Base-by-base conservation (phyloP, 2,797 vertebrate genomes). In the Anguilla marmorata region DNA sequence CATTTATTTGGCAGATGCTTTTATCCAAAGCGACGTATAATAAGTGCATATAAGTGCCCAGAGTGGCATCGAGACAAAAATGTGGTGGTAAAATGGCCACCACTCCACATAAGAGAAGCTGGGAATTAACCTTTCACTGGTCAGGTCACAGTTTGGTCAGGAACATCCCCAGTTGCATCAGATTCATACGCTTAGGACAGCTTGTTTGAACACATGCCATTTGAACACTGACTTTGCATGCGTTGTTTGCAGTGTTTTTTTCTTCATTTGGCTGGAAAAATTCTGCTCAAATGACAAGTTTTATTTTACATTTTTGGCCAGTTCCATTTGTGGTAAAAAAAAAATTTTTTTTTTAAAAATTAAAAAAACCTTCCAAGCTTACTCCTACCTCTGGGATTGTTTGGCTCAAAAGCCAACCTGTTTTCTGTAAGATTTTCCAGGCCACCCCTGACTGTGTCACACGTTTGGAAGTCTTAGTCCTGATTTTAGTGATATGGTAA, bases 401-500 rank as follows among this genome's bases (percentile, higher is more conserved):
- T 33, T 12, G 2, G 8, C 27, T 33, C 30, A 3, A 33, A 14
- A 33, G 30, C 30, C 27, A 33, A 16, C 69, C 69, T 37, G 30
- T 37, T 33, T 76, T 16, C 79, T 48, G 21, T 48, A 82, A 24
- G 79, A 2, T 0, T 24, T 48, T 33, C 11, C 72, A 72, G n/a
- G n/a, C 69, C n/a, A 72, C 69, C 69, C 27, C 69, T 33, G 2
- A 12, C 69, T 11, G 69, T 72, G 16, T 33, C n/a, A 72, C 30
- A 27, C 0, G 37, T 41, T 80, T 41, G 9, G 33, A 80, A 48
- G 41, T 7, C 41, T 80, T 48, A 48, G 33, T 45, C 33, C 76
- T 80, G 76, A 80, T 21, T 80, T 80, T 24, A 80, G 16, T 45
- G 33, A 80, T 41, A 48, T 80, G 76, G 14, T 80, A 80, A 80